Evolutionary conservation across 2,113 vertebrate genomes (phyloP).

Genomic region (Elgaria multicarinata): DNA sequence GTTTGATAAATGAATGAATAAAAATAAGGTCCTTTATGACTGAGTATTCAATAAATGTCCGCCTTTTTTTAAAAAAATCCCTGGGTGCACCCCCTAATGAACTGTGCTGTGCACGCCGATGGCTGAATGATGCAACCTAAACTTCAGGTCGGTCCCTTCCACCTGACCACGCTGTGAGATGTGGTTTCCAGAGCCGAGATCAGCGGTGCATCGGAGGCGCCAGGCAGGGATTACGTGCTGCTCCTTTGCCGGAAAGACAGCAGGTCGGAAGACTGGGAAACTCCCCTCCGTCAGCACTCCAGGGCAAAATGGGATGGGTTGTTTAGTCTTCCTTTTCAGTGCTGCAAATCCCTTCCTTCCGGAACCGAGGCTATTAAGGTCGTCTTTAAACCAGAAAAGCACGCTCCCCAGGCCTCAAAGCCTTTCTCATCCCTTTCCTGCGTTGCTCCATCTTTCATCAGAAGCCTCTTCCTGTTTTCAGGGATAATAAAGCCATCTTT

Average conservation of each 20-base stretch:
- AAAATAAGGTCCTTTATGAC: too few species aligned
- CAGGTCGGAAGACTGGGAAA: background rate
- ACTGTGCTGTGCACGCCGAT: too few species aligned
- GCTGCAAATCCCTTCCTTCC: conserved; percentile 4
- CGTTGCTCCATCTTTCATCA: background rate
- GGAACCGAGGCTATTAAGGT: background rate
- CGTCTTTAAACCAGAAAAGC: background rate
- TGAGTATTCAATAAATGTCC: too few species aligned
- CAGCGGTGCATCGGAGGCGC: too few species aligned
- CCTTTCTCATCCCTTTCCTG: background rate
- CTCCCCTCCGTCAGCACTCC: background rate
- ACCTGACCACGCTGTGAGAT: background rate
- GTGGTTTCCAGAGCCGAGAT: too few species aligned
- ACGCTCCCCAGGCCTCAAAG: background rate
- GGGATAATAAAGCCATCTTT: background rate
- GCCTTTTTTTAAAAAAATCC: too few species aligned
- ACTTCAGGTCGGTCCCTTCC: background rate
- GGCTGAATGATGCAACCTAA: too few species aligned
- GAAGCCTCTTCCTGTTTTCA: background rate
- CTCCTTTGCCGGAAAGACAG: background rate
- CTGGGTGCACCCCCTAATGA: too few species aligned
- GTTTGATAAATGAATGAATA: too few species aligned
- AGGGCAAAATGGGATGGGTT: background rate
- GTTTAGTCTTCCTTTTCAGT: background rate
- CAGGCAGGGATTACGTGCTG: background rate